Percentiles rank a stretch among this genome's conserved stretches.
phyloP scores from a whole-genome alignment of 2,888 invertebrate species.

The Hetaerina titia region DNA sequence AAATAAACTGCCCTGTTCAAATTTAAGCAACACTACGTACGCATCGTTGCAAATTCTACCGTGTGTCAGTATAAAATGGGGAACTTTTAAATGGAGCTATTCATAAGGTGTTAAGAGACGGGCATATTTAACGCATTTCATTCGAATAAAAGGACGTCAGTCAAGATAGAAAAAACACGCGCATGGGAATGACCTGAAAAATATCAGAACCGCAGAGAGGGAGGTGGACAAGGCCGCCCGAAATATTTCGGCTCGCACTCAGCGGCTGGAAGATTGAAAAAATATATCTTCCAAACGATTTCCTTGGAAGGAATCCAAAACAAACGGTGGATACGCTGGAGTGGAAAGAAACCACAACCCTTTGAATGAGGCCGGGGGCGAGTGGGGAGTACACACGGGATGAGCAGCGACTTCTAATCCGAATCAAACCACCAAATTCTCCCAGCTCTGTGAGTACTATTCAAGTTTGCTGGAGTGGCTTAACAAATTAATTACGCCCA shows the following conservation, averaged over 20 bases:
- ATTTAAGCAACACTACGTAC: too few species aligned
- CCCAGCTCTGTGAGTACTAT: neutral
- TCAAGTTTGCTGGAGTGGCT: too few species aligned
- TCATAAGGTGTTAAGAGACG: neutral
- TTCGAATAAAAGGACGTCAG: neutral
- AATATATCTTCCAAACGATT: neutral
- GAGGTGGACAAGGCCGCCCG: neutral
- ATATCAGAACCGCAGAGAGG: neutral
- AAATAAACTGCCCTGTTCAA: too few species aligned
- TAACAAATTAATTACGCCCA: too few species aligned
- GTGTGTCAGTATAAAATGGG: too few species aligned
- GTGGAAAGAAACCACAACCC: neutral
- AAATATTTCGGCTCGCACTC: conserved; percentile 24
- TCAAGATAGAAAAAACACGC: neutral
- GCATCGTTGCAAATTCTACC: too few species aligned
- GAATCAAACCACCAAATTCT: neutral
- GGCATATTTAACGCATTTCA: neutral
- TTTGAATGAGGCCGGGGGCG: neutral
- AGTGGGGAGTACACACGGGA: neutral
- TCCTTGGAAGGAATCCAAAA: neutral
- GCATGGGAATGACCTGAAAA: neutral
- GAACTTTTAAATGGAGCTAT: neutral
- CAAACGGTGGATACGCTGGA: neutral
- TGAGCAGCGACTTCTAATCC: neutral
- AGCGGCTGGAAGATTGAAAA: conserved; percentile 7